Conservation (phyloP, 2,888 invertebrate genomes). For the Drosophila kokeensis region DNA sequence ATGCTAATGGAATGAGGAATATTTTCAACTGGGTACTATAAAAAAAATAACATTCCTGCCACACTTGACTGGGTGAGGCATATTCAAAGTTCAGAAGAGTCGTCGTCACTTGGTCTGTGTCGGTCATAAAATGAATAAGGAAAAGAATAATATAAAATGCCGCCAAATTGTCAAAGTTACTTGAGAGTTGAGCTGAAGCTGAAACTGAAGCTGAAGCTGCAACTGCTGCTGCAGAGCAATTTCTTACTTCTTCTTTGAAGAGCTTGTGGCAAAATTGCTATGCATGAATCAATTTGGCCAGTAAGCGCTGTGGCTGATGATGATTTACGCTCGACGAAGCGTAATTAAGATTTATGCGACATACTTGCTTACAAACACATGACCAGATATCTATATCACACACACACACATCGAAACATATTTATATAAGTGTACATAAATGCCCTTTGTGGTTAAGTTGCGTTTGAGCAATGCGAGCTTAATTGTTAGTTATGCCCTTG, state of each 20-base stretch:
- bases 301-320: constrained; percentile 64
- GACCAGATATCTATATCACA: constrained; percentile 6
- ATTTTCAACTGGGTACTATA: constrained; percentile 19
- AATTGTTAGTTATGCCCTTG: constrained; percentile 76
- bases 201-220: not conserved
- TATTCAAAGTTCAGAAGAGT: constrained; percentile 15
- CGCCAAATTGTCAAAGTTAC: constrained; percentile 65
- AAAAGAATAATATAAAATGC: constrained; percentile 22
- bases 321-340: constrained; percentile 80
- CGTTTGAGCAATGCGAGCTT: constrained; percentile 53
- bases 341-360: constrained; percentile 79
- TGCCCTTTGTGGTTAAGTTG: constrained; percentile 39
- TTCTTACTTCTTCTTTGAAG: constrained; percentile 10
- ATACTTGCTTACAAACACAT: constrained; percentile 55
- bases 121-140: constrained; percentile 63
- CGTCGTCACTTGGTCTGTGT: constrained; percentile 58
- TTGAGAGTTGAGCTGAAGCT: constrained; percentile 4
- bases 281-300: constrained; percentile 71
- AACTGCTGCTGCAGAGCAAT: not conserved
- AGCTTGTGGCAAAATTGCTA: constrained; percentile 46
- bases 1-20: constrained; percentile 35
- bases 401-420: not conserved
- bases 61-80: constrained; percentile 51
- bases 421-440: constrained; percentile 11
- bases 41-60: constrained; percentile 15